Conservation (phyloP, 2,888 invertebrate species). For the Lasioglossum leucozonium region DNA sequence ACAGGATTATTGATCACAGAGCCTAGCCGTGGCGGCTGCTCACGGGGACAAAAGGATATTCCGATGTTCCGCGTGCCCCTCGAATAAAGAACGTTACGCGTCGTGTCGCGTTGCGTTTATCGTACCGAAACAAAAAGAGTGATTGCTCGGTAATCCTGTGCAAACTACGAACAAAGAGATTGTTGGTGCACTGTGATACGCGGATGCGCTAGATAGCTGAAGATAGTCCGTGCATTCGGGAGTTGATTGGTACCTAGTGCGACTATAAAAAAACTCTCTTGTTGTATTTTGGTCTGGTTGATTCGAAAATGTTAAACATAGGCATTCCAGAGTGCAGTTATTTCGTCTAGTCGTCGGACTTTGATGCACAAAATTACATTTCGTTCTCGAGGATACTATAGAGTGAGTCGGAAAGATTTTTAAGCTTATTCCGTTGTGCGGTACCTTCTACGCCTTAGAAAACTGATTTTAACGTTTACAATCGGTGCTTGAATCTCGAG, state of each 20-base stretch:
- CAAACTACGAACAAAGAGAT: conserved; percentile 5
- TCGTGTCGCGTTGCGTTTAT: neutral
- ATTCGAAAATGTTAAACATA: neutral
- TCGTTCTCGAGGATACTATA: neutral
- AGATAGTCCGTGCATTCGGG: conserved; percentile 4
- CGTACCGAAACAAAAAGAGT: neutral
- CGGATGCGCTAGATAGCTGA: conserved; percentile 8
- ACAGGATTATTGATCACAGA: conserved; percentile 17
- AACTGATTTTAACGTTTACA: neutral
- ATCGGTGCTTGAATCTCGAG: neutral
- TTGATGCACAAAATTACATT: neutral
- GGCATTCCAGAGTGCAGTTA: neutral
- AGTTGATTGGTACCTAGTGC: neutral
- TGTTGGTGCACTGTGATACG: conserved; percentile 7
- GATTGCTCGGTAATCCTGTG: neutral
- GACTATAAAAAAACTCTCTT: neutral
- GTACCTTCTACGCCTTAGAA: too few species aligned
- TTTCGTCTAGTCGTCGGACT: neutral
- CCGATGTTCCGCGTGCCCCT: neutral
- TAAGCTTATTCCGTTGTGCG: neutral
- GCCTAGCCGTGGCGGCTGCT: neutral
- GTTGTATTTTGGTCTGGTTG: conserved; percentile 3
- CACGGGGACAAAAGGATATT: neutral
- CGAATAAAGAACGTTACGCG: conserved; percentile 9
- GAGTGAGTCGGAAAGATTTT: neutral